Conservation (phyloP, 2,888 invertebrate genomes). For the Eupithecia subumbrata region DNA sequence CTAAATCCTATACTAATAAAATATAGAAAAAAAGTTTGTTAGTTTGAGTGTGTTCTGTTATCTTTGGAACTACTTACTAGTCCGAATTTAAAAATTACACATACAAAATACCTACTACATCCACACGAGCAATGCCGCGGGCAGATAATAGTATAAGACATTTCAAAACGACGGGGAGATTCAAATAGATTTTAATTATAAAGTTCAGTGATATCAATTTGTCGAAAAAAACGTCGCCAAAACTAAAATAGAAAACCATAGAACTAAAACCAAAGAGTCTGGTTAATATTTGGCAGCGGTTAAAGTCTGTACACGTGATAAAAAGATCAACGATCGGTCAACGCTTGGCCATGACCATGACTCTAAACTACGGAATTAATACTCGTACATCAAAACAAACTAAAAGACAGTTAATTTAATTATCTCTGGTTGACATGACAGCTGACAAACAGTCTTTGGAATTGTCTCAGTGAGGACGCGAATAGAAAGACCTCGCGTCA, state of each 20-base stretch:
- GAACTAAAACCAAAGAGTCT: conserved; percentile 7
- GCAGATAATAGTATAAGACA: background rate
- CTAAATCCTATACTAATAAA: background rate
- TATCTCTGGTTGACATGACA: conserved; percentile 28
- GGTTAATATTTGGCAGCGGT: conserved; percentile 13
- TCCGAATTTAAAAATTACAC: background rate
- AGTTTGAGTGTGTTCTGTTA: background rate
- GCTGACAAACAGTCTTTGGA: conserved; percentile 22
- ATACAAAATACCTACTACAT: background rate
- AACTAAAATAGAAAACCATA: conserved; percentile 4
- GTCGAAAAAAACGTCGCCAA: background rate
- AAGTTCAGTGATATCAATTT: background rate
- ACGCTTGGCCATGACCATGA: conserved; percentile 32
- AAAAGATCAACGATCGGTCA: conserved; percentile 24
- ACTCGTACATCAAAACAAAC: conserved; percentile 20
- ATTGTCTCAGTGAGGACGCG: conserved; percentile 40
- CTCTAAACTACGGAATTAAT: conserved; percentile 17
- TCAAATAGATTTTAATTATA: background rate
- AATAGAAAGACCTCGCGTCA: conserved; percentile 26
- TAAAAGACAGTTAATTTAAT: conserved; percentile 25
- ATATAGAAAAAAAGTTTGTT: background rate
- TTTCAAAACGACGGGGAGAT: background rate
- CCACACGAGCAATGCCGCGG: background rate
- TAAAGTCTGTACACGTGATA: conserved; percentile 10
- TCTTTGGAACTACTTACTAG: background rate